Percentiles rank a stretch among this genome's conserved stretches.
phyloP scores from a whole-genome alignment of 2,797 vertebrate species.

The Spondyliosoma cantharus region DNA sequence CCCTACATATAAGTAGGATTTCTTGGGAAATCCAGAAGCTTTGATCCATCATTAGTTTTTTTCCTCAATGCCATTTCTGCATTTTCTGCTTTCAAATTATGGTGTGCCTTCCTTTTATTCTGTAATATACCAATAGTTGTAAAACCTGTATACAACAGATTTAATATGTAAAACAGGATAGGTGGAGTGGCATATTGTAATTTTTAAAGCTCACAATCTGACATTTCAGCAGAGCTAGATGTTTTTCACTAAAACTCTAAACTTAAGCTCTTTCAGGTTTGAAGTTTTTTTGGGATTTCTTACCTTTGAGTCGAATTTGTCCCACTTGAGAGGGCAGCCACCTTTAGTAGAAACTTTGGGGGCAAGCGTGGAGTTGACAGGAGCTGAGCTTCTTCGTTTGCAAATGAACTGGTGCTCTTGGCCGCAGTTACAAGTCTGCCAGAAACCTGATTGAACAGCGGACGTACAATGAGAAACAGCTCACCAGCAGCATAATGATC shows the following conservation, averaged over 20 bases:
- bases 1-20: too few relatives aligned
- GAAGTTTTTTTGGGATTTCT: constrained; percentile 33
- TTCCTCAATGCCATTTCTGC: too few relatives aligned
- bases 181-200: too few relatives aligned
- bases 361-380: constrained; percentile 69
- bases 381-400: constrained; percentile 55
- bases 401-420: constrained; percentile 68
- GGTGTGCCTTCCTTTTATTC: too few relatives aligned
- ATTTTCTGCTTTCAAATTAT: too few relatives aligned
- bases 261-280: neutral
- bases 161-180: neutral
- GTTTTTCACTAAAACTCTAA: neutral
- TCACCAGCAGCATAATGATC: neutral
- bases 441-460: constrained; percentile 69
- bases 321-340: constrained; percentile 69
- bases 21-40: too few relatives aligned
- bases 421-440: constrained; percentile 76
- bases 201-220: neutral
- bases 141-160: neutral
- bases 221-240: neutral
- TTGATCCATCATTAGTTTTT: too few relatives aligned
- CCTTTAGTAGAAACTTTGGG: constrained; percentile 69
- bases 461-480: neutral
- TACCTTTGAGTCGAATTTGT: constrained; percentile 74
- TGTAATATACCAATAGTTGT: neutral